phyloP scores from a whole-genome alignment of 2,113 vertebrate genomes.

The Daboia siamensis region DNA sequence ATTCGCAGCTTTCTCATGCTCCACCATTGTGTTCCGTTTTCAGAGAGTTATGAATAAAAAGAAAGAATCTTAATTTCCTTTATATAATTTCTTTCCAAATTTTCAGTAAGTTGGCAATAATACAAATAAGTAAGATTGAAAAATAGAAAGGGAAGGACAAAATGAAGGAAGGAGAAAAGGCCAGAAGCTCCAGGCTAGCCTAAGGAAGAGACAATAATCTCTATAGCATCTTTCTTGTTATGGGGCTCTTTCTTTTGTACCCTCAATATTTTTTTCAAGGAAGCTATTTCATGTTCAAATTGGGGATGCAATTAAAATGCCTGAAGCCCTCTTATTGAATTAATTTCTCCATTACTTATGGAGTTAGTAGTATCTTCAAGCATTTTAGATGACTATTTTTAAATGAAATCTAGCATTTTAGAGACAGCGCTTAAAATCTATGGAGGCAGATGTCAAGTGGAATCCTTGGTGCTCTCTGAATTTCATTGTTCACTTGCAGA shows the following conservation, averaged over 20 bases:
- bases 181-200: not conserved
- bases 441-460: not conserved
- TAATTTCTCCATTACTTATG: not conserved
- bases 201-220: not conserved
- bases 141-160: not conserved
- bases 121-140: not conserved
- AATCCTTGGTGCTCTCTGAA: not conserved
- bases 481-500: not conserved
- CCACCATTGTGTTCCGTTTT: not conserved
- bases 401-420: conserved; percentile 7
- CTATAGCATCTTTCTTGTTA: not conserved
- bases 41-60: not conserved
- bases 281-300: not conserved
- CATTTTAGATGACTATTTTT: not conserved
- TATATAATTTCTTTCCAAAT: not conserved
- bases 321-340: not conserved
- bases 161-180: not conserved
- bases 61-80: not conserved
- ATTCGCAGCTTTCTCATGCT: not conserved
- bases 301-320: not conserved
- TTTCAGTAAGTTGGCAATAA: not conserved
- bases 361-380: not conserved
- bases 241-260: not conserved
- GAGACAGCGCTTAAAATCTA: conserved; percentile 11
- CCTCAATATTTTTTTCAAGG: not conserved